Base-by-base conservation (phyloP, 1,140 invertebrate species). In the Archegozetes longisetosus region DNA sequence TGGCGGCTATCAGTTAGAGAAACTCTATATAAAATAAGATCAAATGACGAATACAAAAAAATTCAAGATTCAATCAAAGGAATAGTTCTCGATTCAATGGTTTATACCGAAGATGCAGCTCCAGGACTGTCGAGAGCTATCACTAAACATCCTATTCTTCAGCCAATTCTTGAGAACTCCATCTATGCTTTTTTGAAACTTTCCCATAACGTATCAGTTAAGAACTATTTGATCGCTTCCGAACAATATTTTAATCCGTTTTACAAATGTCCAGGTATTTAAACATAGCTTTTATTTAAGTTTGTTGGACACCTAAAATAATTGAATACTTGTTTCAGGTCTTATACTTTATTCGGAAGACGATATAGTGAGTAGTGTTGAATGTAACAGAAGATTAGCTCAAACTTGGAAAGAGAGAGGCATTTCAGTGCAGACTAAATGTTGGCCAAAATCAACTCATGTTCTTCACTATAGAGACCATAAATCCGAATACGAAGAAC, bases 391-490 rank as follows among this genome's bases (percentile, higher is more conserved):
- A 54, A 72, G 71, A 56, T 80, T 85, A 1, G 77, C 76, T 58
- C 77, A 83, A 48, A 75, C 71, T 46, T 86, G 84, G 84, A 54
- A 62, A 6, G n/a, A 49, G 1, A 57, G 59, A 6, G 71, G 69
- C 6, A 62, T 72, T 20, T 75, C 86, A 79, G 82, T 84, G 2
- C 81, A 80, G 6, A 79, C 81, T 68, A 87, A 88, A 67, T 82
- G 82, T 70, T 92, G 84, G 78, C 80, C 86, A 32, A 77, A 82
- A 56, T 88, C 88, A 0, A 80, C 82, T 1, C 89, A 93, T 71
- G 88, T 91, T 20, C 80, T 81, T 53, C 88, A 91, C 70, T 84
- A 80, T 65, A 77, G 75, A 1, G 79, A 80, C 60, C 81, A 93
- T 72, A 80, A 79, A n/a, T 80, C 86, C 60, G 86, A 91, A 69